Percentiles rank a stretch among this genome's conserved stretches.
These are phyloP conservation scores for Neuroterus valhalla DNA, from an alignment of 1,140 invertebrate species.

Conservation along the genomic window DNA sequence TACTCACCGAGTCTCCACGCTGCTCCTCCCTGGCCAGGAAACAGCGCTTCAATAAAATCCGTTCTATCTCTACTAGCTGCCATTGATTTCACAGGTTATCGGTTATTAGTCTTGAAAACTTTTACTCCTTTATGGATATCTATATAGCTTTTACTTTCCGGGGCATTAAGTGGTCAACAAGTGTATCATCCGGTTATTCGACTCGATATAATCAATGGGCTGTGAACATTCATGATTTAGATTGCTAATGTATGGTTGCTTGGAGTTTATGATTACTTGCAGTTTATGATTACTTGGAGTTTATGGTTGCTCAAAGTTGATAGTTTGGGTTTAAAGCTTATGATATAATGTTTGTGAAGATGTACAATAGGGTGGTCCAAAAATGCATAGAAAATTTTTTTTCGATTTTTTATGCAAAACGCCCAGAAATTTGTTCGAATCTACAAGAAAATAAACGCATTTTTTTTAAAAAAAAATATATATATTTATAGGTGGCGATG, in stretches of 20 bases:
- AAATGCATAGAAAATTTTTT: too few relatives aligned
- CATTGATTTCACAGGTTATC: slow-evolving; percentile 16
- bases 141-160: slow-evolving; percentile 10
- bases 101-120: slow-evolving; percentile 24
- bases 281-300: not conserved
- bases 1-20: slow-evolving; percentile 35
- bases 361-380: too few relatives aligned
- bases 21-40: slow-evolving; percentile 8
- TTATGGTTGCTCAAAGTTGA: not conserved
- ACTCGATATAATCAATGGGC: not conserved
- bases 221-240: not conserved
- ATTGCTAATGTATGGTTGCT: not conserved
- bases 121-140: slow-evolving; percentile 21
- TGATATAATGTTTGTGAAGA: too few relatives aligned
- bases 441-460: too few relatives aligned
- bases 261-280: not conserved
- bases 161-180: slow-evolving; percentile 3
- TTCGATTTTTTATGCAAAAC: too few relatives aligned
- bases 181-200: not conserved
- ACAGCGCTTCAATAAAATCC: slow-evolving; percentile 10
- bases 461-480: too few relatives aligned
- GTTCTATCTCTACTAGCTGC: not conserved
- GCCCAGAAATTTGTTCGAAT: too few relatives aligned
- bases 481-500: too few relatives aligned
- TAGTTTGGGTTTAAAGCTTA: not conserved